These are phyloP conservation scores for Tenthredo livida DNA, from an alignment of 2,888 invertebrate species.

Conservation along the genomic window DNA sequence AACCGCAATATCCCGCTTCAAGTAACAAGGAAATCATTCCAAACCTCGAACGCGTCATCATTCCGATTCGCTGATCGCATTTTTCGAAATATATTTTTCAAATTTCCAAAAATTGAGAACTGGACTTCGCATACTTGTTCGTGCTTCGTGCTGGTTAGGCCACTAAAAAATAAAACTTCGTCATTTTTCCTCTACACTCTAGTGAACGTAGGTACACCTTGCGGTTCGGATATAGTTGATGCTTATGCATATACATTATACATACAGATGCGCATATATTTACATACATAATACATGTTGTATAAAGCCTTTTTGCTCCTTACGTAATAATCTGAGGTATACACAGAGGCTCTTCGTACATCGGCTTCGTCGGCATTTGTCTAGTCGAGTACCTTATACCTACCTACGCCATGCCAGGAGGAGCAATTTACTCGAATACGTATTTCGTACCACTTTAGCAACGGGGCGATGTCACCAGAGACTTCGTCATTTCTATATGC, in stretches of 20 bases:
- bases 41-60: neutral
- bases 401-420: neutral
- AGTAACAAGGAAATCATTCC: neutral
- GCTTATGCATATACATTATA: slow-evolving; percentile 21
- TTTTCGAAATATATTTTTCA: neutral
- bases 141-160: too few relatives aligned
- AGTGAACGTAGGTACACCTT: neutral
- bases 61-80: neutral
- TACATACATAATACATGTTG: neutral
- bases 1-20: neutral
- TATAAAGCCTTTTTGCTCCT: neutral
- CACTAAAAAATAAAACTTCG: neutral
- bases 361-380: neutral
- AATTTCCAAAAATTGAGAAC: neutral
- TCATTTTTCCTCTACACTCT: neutral
- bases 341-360: neutral
- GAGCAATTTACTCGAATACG: slow-evolving; percentile 25
- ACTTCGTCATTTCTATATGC: slow-evolving; percentile 15
- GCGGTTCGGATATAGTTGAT: neutral
- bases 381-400: too few relatives aligned
- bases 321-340: slow-evolving; percentile 24
- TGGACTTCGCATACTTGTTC: neutral
- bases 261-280: slow-evolving; percentile 27
- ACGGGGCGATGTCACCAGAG: neutral
- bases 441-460: slow-evolving; percentile 24